phyloP scores from a whole-genome alignment of 1,140 invertebrate genomes.

The Drosophila malerkotliana region DNA sequence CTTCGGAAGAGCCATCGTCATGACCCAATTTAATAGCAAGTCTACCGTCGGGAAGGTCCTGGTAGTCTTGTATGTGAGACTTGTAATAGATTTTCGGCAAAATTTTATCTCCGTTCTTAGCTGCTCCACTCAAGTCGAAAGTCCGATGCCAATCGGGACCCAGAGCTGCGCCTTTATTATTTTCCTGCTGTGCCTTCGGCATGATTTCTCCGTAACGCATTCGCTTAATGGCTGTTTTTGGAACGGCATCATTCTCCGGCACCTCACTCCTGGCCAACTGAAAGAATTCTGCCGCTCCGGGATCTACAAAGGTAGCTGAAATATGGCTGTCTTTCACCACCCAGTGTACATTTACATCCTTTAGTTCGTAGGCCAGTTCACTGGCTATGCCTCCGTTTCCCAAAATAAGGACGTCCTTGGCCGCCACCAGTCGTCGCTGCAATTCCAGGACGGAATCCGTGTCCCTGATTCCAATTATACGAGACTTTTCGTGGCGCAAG shows the following conservation, averaged over 20 bases:
- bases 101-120: background rate
- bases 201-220: slow-evolving; percentile 87
- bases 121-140: slow-evolving; percentile 87
- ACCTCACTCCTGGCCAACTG: slow-evolving; percentile 75
- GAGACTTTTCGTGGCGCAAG: slow-evolving; percentile 84
- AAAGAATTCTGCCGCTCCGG: slow-evolving; percentile 98
- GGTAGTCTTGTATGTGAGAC: slow-evolving; percentile 30
- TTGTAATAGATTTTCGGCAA: slow-evolving; percentile 61
- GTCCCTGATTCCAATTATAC: slow-evolving; percentile 94
- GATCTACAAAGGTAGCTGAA: slow-evolving; percentile 96
- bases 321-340: slow-evolving; percentile 96
- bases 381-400: slow-evolving; percentile 99
- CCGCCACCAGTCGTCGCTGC: slow-evolving; percentile 87
- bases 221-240: slow-evolving; percentile 85
- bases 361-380: slow-evolving; percentile 95
- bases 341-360: slow-evolving; percentile 95
- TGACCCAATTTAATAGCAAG: slow-evolving; percentile 44
- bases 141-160: slow-evolving; percentile 97
- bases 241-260: background rate
- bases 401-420: slow-evolving; percentile 91
- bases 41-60: background rate
- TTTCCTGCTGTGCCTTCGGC: slow-evolving; percentile 56
- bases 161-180: slow-evolving; percentile 90
- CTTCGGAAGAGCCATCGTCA: slow-evolving; percentile 44
- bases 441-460: slow-evolving; percentile 96